Base-by-base conservation (phyloP, 2,888 invertebrate genomes). In the Antheraea yamamai region DNA sequence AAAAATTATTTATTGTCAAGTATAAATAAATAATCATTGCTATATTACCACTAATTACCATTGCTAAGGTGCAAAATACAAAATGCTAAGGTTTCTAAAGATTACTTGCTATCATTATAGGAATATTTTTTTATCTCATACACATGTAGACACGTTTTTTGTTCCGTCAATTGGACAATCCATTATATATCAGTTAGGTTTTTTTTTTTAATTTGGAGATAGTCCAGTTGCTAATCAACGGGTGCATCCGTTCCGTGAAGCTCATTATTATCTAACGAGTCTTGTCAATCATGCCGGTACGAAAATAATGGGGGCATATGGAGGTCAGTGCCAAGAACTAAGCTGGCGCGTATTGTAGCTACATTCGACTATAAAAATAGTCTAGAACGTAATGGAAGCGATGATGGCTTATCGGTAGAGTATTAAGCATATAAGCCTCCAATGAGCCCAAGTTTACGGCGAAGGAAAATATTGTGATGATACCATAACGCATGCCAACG, bases 251-350 rank as follows among this genome's bases (percentile, higher is more conserved):
- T 30, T 66, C 30, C 64, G 30, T 66, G 16, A 30, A 23, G 12
- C 55, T 61, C 12, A 61, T 66, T 66, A 74, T 68, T 68, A 20
- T 70, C 72, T 73, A 55, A 76, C 26, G 55, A 75, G 64, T 75
- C 76, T 74, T 77, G 72, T 73, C 75, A 75, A 70, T 72, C 72
- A 73, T 66, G 73, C 72, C 58, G 73, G 26, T 72, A 61, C 66
- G 71, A 55, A 73, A 14, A 23, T 30, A 70, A 66, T 39, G 52
- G 52, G 70, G 72, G 30, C 30, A 39, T 16, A 30, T 73, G 23
- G 68, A 51, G 72, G 52, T 73, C 75, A 72, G 51, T 72, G 72
- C 75, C 70, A 75, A 58, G 26, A 68, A 70, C 39, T 39, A 70
- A 39, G 39, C 70, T 70, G 64, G 64, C 26, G 64, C 16, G 14